These are phyloP conservation scores for Apis florea DNA, from an alignment of 1,140 invertebrate species.

Conservation along the genomic window DNA sequence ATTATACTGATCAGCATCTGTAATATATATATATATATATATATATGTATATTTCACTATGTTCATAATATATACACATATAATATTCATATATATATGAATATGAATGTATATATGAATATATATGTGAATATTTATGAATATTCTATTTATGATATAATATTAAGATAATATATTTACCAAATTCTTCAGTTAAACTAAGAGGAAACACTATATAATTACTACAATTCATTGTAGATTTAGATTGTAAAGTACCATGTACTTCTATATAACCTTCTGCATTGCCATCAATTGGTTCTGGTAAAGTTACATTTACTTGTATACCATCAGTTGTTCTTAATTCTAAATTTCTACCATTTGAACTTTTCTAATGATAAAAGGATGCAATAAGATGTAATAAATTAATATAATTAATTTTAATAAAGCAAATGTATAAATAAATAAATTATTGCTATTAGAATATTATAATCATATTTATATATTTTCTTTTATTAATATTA, in stretches of 20 bases:
- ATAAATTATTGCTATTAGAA: background rate
- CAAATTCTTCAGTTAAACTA: constrained; percentile 66
- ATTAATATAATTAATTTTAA: background rate
- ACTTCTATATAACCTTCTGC: constrained; percentile 71
- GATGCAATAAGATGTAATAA: background rate
- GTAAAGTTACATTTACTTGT: constrained; percentile 68
- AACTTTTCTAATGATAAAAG: constrained; percentile 62
- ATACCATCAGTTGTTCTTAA: constrained; percentile 70
- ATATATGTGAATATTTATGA: no score
- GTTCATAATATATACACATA: no score
- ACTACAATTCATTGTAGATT: constrained; percentile 67
- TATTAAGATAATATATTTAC: constrained; percentile 57
- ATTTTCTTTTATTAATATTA: background rate
- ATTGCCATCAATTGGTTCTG: constrained; percentile 63
- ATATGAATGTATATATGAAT: no score
- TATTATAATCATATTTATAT: background rate
- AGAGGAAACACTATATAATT: constrained; percentile 63
- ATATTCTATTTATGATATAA: background rate
- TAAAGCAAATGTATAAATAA: background rate
- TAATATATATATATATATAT: constrained; percentile 22
- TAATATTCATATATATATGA: no score
- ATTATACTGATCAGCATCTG: constrained; percentile 70
- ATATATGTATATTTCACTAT: no score
- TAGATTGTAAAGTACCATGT: constrained; percentile 70
- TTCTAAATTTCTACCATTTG: constrained; percentile 69